Base-by-base conservation (phyloP, 2,797 vertebrate species). In the Rhinichthys osculus region DNA sequence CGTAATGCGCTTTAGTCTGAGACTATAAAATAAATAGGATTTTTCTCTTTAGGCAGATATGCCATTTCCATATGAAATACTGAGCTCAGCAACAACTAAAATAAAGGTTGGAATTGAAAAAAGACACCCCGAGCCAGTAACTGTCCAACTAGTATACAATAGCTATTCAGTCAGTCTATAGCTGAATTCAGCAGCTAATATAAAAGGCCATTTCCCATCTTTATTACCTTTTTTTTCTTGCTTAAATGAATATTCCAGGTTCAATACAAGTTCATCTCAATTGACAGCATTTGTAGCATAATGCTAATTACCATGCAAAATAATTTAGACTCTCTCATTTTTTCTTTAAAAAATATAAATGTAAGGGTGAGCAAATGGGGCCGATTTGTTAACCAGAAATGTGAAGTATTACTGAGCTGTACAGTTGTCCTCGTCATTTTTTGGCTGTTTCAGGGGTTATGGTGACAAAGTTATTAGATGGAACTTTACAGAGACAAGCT, bases 11-110 rank as follows among this genome's bases (percentile, higher is more conserved):
- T 86, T 87, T 83, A 78, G 74, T 44, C 57, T 78, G 35, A 76
- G 78, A 89, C 54, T 76, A 67, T 81, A 52, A 88, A 84, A 87
- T 71, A 87, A 87, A 86, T 62, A 81, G 33, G 72, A 59, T 78
- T 57, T 81, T 82, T 85, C 57, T 79, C 38, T 64, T 78, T 52
- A 30, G 23, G 33, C 72, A 57, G 47, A 80, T 47, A 78, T 74
- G 33, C 81, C 59, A 88, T 90, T 86, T 77, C 77, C 70, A 85
- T 83, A 78, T 82, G 76, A 88, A 82, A 70, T 42, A 83, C 67
- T 80, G 40, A 85, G 78, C 77, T 69, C 67, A 62, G 78, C 47
- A 84, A 82, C n/a, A 66, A 69, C 64, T 79, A 23, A 35, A 57
- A 76, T 67, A 82, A 67, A 78, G 21, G 35, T 35, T 83, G 50